Evolutionary conservation across 2,888 invertebrate genomes (phyloP).

Genomic region (Drosophila prostipennis): DNA sequence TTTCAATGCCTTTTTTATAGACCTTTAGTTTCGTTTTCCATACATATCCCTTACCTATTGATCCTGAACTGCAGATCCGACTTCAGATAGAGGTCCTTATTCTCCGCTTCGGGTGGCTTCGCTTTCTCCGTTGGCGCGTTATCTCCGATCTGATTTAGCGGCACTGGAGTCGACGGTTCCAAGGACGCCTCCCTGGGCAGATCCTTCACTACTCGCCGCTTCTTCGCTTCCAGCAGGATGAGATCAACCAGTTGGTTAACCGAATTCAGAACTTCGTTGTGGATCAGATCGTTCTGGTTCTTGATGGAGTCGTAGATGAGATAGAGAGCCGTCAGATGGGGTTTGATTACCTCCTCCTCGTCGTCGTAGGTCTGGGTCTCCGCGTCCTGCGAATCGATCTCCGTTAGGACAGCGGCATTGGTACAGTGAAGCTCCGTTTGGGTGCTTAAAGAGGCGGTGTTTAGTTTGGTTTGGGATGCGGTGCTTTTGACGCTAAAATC

Average conservation of each 20-base stretch:
- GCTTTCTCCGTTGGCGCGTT: neutral
- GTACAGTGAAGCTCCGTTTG: slow-evolving; percentile 17
- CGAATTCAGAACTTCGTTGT: slow-evolving; percentile 20
- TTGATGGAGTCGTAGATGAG: slow-evolving; percentile 31
- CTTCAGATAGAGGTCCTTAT: neutral
- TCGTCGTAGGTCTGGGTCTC: slow-evolving; percentile 43
- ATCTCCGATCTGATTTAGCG: slow-evolving; percentile 3
- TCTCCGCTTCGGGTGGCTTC: neutral
- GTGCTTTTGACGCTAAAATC: neutral
- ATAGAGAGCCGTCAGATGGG: slow-evolving; percentile 5
- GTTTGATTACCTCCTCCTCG: slow-evolving; percentile 11
- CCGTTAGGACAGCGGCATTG: slow-evolving; percentile 34
- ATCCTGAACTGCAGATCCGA: no score
- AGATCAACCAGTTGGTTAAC: slow-evolving; percentile 48
- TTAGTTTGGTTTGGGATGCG: slow-evolving; percentile 5
- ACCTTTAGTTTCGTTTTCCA: no score
- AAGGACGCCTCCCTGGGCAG: slow-evolving; percentile 6
- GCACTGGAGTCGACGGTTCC: neutral
- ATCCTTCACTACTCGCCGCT: slow-evolving; percentile 3
- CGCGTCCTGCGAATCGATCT: neutral
- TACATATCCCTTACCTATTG: slow-evolving; percentile 1
- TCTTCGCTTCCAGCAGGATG: slow-evolving; percentile 19
- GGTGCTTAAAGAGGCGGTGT: slow-evolving; percentile 1
- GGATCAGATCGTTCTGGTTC: slow-evolving; percentile 31
- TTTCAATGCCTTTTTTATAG: no score